Percentiles rank a stretch among this genome's conserved stretches.
These are phyloP conservation scores for Neodon shergylaensis DNA, from an alignment of 2,113 vertebrate species.

Conservation along the genomic window DNA sequence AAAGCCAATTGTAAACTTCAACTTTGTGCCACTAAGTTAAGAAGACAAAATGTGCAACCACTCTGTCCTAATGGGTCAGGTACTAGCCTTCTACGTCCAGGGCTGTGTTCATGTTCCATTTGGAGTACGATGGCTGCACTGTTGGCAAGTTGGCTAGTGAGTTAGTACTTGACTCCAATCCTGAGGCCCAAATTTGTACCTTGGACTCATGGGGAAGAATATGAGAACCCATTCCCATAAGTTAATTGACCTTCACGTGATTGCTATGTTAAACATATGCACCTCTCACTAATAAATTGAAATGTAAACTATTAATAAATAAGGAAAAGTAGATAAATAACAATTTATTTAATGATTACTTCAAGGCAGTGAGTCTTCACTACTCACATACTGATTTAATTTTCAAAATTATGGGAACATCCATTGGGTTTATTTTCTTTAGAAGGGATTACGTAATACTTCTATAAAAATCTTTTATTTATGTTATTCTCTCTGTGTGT, in stretches of 20 bases:
- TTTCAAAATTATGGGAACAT: slow-evolving; percentile 8
- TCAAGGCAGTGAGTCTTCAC: not conserved
- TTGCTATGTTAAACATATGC: too few species aligned
- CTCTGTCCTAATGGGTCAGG: not conserved
- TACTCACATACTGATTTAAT: not conserved
- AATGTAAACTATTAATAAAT: not conserved
- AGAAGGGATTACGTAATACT: not conserved
- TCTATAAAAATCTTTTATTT: not conserved
- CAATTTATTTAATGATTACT: not conserved
- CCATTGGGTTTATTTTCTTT: slow-evolving; percentile 25
- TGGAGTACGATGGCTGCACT: not conserved
- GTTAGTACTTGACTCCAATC: not conserved
- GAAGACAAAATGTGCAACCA: not conserved
- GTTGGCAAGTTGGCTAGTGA: too few species aligned
- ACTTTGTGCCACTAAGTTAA: slow-evolving; percentile 12
- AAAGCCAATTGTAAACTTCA: not conserved
- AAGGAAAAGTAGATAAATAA: not conserved
- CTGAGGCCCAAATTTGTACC: not conserved
- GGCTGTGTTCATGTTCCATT: not conserved
- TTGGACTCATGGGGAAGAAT: too few species aligned
- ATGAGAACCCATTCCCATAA: too few species aligned
- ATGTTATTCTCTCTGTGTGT: not conserved
- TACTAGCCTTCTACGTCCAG: not conserved
- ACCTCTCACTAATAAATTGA: not conserved
- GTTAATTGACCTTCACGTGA: not conserved